A percentile compares a stretch with the other conserved stretches of the same genome.
phyloP scores from a whole-genome alignment of 2,113 vertebrate species.

The Campylorhamphus procurvoides region DNA sequence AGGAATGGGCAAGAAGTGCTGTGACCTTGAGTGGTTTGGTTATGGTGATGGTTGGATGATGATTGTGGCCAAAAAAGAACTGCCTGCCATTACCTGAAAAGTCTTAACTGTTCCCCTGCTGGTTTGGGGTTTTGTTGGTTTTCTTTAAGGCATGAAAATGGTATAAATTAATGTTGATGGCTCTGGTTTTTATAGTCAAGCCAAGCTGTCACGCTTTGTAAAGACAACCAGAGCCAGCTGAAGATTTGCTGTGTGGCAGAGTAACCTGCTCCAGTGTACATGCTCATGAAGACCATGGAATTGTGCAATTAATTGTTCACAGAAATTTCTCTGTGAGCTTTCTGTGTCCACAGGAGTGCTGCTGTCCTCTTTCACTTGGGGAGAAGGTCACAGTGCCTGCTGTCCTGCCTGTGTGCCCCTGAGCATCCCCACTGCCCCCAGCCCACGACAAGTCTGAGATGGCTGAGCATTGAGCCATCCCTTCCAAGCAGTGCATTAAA shows the following conservation, averaged over 20 bases:
- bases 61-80: background rate
- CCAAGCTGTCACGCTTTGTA: accelerated
- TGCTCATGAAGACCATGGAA: background rate
- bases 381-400: background rate
- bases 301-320: background rate
- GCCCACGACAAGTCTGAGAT: background rate
- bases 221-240: background rate
- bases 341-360: background rate
- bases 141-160: background rate
- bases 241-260: no score
- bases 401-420: accelerated
- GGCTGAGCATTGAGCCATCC: no score
- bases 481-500: background rate
- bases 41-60: background rate
- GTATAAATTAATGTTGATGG: background rate
- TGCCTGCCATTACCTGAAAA: background rate
- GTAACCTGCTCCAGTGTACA: background rate
- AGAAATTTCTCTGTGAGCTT: background rate
- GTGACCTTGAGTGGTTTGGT: background rate
- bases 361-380: background rate
- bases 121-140: background rate
- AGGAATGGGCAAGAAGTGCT: background rate
- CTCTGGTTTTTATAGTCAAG: background rate
- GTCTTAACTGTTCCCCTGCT: background rate
- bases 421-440: background rate